Evolutionary conservation across 1,140 invertebrate species (phyloP).

Genomic region (Tetraneura akinire): DNA sequence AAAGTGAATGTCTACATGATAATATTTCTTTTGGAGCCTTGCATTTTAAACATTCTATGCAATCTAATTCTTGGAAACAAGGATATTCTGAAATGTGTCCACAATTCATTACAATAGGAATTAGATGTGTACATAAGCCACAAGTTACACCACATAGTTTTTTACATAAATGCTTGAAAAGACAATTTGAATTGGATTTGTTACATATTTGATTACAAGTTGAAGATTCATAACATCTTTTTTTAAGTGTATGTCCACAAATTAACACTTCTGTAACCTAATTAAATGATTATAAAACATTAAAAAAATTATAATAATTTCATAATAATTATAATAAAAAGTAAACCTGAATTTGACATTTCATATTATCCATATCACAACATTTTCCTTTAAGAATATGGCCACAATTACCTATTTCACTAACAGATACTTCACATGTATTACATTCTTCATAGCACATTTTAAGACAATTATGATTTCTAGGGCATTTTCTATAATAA

Average conservation of each 20-base stretch:
- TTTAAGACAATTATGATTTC: constrained; percentile 60
- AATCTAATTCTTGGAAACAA: constrained; percentile 1
- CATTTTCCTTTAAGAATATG: constrained; percentile 56
- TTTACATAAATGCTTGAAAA: constrained; percentile 4
- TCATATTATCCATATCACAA: background rate
- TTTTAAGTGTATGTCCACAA: constrained; percentile 22
- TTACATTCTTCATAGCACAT: constrained; percentile 60
- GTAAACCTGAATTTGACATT: constrained; percentile 4
- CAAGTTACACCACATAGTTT: constrained; percentile 11
- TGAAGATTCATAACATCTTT: background rate
- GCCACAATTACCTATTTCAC: constrained; percentile 60
- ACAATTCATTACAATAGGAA: constrained; percentile 26
- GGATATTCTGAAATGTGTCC: constrained; percentile 12
- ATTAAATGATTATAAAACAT: background rate
- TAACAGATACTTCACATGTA: constrained; percentile 59
- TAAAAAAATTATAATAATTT: background rate
- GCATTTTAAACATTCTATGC: constrained; percentile 1
- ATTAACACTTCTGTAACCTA: constrained; percentile 4
- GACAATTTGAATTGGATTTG: constrained; percentile 6
- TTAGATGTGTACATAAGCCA: constrained; percentile 8
- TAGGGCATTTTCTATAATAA: background rate
- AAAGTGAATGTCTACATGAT: no score
- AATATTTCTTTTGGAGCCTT: background rate
- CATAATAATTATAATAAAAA: background rate
- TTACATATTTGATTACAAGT: constrained; percentile 1